These are phyloP conservation scores for Ditula angustiorana DNA, from an alignment of 2,888 invertebrate species.

Conservation along the genomic window DNA sequence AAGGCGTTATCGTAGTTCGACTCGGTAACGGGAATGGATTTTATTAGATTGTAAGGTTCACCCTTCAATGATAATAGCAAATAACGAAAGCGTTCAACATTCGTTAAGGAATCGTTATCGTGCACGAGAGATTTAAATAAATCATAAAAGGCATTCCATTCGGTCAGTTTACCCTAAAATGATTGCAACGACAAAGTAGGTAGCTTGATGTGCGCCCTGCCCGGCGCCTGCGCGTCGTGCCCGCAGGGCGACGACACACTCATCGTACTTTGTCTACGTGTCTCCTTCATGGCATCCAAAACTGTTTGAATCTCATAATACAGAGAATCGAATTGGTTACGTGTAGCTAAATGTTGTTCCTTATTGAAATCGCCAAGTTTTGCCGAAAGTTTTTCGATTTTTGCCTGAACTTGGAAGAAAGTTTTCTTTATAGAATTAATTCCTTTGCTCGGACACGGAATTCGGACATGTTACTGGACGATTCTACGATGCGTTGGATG, in stretches of 20 bases:
- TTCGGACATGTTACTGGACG: too few species aligned
- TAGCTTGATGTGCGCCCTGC: neutral
- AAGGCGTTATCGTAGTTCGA: conserved; percentile 8
- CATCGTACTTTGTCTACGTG: neutral
- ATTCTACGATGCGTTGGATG: conserved; percentile 21
- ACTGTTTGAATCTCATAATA: neutral
- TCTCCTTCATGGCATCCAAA: conserved; percentile 1
- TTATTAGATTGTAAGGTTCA: conserved; percentile 27
- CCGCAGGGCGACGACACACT: neutral
- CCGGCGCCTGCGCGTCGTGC: neutral
- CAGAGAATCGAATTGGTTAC: conserved; percentile 12
- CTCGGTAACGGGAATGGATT: conserved; percentile 21
- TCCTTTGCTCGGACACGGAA: too few species aligned
- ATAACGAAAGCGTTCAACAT: conserved; percentile 11
- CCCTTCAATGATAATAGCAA: conserved; percentile 10
- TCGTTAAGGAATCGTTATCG: neutral
- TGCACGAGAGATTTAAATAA: conserved; percentile 8
- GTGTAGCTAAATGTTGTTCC: too few species aligned
- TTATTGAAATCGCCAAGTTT: too few species aligned
- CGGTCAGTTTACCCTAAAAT: neutral
- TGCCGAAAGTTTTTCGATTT: too few species aligned
- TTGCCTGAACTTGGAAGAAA: too few species aligned
- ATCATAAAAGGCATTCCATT: conserved; percentile 9
- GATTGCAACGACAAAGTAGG: conserved; percentile 3
- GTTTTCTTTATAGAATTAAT: too few species aligned